Evolutionary conservation across 1,140 invertebrate genomes (phyloP).

Genomic region (Drosophila subpulchrella): DNA sequence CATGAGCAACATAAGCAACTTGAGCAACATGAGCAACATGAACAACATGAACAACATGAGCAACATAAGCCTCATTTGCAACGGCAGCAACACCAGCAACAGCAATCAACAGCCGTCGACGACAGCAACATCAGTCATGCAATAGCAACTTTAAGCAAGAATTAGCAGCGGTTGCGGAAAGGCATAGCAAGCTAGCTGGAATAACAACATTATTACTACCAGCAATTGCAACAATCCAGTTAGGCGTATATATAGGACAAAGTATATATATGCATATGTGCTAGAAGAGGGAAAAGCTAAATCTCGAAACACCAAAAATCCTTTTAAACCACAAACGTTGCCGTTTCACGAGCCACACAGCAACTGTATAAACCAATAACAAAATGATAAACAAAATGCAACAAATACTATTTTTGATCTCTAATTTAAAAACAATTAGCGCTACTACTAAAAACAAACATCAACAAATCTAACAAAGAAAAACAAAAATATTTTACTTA

Average conservation of each 20-base stretch:
- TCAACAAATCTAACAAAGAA: constrained; percentile 43
- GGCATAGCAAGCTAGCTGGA: not conserved
- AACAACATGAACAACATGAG: not conserved
- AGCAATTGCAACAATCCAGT: not conserved
- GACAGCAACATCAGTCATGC: not conserved
- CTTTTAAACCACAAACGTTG: constrained; percentile 47
- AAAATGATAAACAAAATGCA: constrained; percentile 62
- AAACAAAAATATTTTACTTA: constrained; percentile 59
- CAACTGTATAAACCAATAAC: constrained; percentile 36
- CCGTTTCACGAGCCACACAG: constrained; percentile 31
- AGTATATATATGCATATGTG: constrained; percentile 12
- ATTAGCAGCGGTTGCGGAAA: constrained; percentile 1
- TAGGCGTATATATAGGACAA: constrained; percentile 11
- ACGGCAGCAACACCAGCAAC: constrained; percentile 11
- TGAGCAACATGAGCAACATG: not conserved
- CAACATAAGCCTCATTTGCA: not conserved
- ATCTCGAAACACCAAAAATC: constrained; percentile 56
- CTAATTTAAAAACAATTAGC: constrained; percentile 76
- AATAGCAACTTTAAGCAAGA: constrained; percentile 1
- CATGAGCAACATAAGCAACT: not conserved
- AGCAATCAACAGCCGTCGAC: constrained; percentile 18
- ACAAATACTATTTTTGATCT: constrained; percentile 80
- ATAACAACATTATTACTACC: not conserved
- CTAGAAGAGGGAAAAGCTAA: constrained; percentile 16
- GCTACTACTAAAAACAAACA: constrained; percentile 53